A percentile compares a stretch with the other conserved stretches of the same genome.
Evolutionary conservation across 2,113 vertebrate species (phyloP).

Genomic region (Microcebus jonahi): DNA sequence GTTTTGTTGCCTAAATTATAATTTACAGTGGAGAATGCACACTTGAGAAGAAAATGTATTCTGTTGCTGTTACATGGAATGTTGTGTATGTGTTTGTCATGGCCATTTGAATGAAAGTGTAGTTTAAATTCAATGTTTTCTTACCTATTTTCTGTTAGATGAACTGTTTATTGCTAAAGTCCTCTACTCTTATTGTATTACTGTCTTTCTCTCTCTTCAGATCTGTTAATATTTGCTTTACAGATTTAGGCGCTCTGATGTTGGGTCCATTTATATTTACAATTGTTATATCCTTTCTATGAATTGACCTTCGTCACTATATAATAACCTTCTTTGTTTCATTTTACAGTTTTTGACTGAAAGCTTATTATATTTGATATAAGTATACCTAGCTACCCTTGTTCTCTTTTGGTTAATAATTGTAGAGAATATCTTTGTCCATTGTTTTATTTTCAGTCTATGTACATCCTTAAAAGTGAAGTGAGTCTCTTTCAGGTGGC

Average conservation of each 20-base stretch:
- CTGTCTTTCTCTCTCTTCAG: neutral
- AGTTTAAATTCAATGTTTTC: neutral
- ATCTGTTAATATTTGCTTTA: neutral
- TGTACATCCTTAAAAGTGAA: neutral
- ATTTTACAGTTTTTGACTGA: neutral
- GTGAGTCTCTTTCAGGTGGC: neutral
- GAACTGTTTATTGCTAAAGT: neutral
- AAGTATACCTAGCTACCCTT: neutral
- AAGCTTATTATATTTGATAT: neutral
- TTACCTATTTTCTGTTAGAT: neutral
- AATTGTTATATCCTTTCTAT: neutral
- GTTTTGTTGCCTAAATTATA: neutral
- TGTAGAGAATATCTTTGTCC: neutral
- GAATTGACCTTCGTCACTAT: neutral
- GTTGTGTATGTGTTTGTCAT: neutral
- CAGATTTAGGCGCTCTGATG: neutral
- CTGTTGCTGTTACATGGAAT: neutral
- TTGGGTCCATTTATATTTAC: neutral
- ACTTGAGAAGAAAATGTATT: neutral
- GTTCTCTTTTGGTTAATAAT: neutral
- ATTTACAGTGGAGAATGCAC: neutral
- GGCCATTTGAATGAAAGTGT: neutral
- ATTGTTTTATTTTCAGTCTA: neutral
- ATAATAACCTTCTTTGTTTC: neutral
- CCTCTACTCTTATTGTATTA: neutral